Base-by-base conservation (phyloP, 2,113 vertebrate species). In the Saccopteryx leptura region DNA sequence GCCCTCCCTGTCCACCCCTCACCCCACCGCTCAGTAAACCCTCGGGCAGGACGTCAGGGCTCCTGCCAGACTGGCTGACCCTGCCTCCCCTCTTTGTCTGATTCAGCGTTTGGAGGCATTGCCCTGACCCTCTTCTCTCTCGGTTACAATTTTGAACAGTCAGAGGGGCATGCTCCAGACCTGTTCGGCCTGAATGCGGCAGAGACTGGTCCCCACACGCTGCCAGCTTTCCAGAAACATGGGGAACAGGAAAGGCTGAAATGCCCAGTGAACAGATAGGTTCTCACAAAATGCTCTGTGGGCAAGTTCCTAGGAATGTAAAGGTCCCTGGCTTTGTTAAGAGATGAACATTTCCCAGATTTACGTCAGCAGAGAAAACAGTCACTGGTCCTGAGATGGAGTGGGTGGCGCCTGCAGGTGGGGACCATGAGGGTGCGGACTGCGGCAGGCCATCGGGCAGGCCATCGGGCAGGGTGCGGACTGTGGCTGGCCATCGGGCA, bases 311-410 rank as follows among this genome's bases (percentile, higher is more conserved):
- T 58, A 46, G 65, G 63, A 63, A 80, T 79, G 63, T 46, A 63
- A 81, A 94, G 48, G 39, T 31, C 76, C 83, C 80, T 48, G 48
- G 54, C 82, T 79, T 79, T 75, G 91, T 68, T 61, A 58, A 91
- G 61, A 50, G 19, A 23, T 52, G 54, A 93, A 68, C 23, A 10
- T 23, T 60, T 28, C 54, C 69, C 11, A 54, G 58, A 39, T 15
- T 68, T 2, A 79, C 65, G 54, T 79, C 69, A 80, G 83, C 14
- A 56, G 87, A 52, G 69, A 72, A 56, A 65, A 68, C 31, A 0
- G 65, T 78, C 39, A 0, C 7, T 14, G 9, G 52, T 39, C 56
- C 9, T 7, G 78, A 74, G n/a, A 39, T 0, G n/a, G 2, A 14
- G 50, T 0, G 1, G 12, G 19, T 46, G 90, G 24, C 6, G 8